These are phyloP conservation scores for Budorcas taxicolor DNA, from an alignment of 2,113 vertebrate genomes.

Conservation along the genomic window DNA sequence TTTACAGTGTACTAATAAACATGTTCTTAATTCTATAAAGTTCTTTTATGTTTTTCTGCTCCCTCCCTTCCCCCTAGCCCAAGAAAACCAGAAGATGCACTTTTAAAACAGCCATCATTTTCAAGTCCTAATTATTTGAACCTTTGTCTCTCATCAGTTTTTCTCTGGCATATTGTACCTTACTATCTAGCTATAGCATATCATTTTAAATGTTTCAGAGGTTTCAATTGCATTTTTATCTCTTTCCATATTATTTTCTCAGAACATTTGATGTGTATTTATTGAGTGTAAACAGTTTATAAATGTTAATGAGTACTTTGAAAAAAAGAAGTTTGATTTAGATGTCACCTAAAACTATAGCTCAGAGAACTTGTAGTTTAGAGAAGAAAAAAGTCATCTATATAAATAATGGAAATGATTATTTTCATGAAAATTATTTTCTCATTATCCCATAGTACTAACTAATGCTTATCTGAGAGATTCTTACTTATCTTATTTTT, in stretches of 20 bases:
- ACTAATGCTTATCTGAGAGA: neutral
- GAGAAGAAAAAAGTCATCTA: neutral
- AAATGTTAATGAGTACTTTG: neutral
- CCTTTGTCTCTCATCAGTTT: neutral
- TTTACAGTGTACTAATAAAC: neutral
- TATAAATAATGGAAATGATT: neutral
- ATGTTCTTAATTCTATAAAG: neutral
- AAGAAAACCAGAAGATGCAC: neutral
- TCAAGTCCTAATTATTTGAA: neutral
- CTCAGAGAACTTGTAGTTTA: neutral
- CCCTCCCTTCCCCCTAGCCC: neutral
- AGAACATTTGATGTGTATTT: neutral
- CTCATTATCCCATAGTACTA: neutral
- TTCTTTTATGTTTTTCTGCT: neutral
- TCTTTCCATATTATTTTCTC: neutral
- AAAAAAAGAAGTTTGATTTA: neutral
- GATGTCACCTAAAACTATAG: neutral
- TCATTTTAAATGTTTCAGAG: neutral
- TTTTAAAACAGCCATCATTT: neutral
- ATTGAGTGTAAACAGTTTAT: neutral
- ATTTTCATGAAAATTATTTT: neutral
- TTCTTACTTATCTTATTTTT: neutral
- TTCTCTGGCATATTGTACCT: neutral
- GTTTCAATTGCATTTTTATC: neutral
- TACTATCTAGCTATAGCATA: neutral